phyloP scores from a whole-genome alignment of 2,797 vertebrate species.

The Peromyscus attwateri region DNA sequence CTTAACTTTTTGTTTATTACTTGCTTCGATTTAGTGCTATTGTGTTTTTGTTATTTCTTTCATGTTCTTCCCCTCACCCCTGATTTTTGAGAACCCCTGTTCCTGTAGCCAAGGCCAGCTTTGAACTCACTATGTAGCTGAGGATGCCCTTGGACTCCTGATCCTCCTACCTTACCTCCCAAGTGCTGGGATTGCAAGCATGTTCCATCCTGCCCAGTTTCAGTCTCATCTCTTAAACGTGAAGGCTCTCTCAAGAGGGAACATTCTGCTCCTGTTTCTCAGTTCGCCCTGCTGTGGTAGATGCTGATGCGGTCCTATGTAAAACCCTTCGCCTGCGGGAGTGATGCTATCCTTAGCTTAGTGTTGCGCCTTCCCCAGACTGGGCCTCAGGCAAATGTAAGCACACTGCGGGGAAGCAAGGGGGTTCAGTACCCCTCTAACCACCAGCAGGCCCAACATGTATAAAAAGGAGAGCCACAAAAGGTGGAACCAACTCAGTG shows the following conservation, averaged over 20 bases:
- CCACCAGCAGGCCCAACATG: not conserved
- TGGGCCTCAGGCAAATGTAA: conserved; percentile 3
- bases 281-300: not conserved
- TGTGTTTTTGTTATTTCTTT: conserved; percentile 39
- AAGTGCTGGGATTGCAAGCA: not conserved
- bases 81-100: not conserved
- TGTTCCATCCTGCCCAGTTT: not conserved
- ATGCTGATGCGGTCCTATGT: not conserved
- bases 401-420: not conserved
- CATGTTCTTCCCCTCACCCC: not conserved
- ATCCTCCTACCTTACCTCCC: not conserved
- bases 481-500: not conserved
- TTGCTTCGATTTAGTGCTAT: not conserved
- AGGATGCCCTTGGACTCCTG: not conserved
- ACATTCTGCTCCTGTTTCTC: not conserved
- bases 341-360: not conserved
- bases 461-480: not conserved
- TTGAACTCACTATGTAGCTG: not conserved
- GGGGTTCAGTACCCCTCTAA: not conserved
- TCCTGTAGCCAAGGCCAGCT: not conserved
- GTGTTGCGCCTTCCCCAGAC: not conserved
- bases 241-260: not conserved
- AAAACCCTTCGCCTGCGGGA: not conserved
- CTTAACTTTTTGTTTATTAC: conserved; percentile 4
- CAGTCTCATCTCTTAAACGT: conserved; percentile 3